phyloP scores from a whole-genome alignment of 2,888 invertebrate species.

The Xestia sexstrigata region DNA sequence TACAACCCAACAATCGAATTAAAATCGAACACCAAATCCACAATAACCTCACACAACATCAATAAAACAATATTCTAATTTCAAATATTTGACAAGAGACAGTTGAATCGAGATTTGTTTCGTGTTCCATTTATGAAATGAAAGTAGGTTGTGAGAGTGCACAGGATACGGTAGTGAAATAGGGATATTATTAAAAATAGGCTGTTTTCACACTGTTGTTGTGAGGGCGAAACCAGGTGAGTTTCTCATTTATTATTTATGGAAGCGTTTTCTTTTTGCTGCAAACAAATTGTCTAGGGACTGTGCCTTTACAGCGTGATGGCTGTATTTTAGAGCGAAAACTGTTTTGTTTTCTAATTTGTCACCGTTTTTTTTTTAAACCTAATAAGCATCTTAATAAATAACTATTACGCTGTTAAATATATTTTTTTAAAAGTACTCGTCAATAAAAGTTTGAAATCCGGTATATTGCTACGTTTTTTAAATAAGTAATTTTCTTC shows the following conservation, averaged over 20 bases:
- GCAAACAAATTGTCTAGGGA: constrained; percentile 57
- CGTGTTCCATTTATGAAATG: constrained; percentile 69
- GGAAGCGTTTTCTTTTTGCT: constrained; percentile 62
- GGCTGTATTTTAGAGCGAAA: constrained; percentile 40
- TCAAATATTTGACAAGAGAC: constrained; percentile 46
- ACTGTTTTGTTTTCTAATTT: constrained; percentile 14
- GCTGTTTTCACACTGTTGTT: constrained; percentile 73
- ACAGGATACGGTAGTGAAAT: constrained; percentile 69
- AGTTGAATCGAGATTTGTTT: constrained; percentile 41
- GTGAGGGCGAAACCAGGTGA: constrained; percentile 71
- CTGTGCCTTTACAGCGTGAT: constrained; percentile 27
- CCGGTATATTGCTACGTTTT: neutral
- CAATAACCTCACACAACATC: constrained; percentile 62
- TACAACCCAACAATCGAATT: constrained; percentile 69
- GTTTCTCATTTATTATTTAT: constrained; percentile 73
- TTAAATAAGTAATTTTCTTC: neutral
- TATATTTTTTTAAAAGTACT: neutral
- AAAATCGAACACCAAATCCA: constrained; percentile 63
- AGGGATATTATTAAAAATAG: constrained; percentile 76
- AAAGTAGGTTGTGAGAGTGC: constrained; percentile 75
- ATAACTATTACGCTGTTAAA: neutral
- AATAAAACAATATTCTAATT: constrained; percentile 46
- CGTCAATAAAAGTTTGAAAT: neutral
- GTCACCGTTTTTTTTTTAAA: neutral
- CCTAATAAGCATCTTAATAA: neutral